A percentile compares a stretch with the other conserved stretches of the same genome.
These are phyloP conservation scores for Bembecia ichneumoniformis DNA, from an alignment of 2,888 invertebrate genomes.

Conservation along the genomic window DNA sequence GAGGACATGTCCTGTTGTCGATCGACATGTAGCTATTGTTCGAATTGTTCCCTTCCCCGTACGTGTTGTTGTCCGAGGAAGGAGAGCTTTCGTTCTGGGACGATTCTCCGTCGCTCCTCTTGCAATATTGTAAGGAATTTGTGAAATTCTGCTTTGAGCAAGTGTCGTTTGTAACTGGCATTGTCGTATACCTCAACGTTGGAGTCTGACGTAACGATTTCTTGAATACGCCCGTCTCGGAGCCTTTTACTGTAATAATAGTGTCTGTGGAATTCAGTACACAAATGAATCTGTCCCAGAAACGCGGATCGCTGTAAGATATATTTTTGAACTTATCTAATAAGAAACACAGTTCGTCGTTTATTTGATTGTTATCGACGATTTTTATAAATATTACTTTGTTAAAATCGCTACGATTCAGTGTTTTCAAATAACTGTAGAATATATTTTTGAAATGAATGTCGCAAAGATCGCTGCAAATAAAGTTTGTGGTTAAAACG, in stretches of 20 bases:
- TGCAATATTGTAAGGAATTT: constrained; percentile 63
- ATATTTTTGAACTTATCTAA: constrained; percentile 75
- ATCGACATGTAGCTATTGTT: constrained; percentile 80
- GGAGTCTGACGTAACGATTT: constrained; percentile 62
- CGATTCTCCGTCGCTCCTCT: constrained; percentile 60
- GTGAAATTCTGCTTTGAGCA: constrained; percentile 71
- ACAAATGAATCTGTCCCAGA: constrained; percentile 88
- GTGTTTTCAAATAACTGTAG: constrained; percentile 61
- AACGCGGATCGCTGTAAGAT: constrained; percentile 83
- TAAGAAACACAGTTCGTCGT: constrained; percentile 56
- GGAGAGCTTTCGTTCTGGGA: constrained; percentile 74
- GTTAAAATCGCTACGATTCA: constrained; percentile 59
- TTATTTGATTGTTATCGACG: constrained; percentile 62
- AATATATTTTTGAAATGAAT: constrained; percentile 66
- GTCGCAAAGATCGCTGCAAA: constrained; percentile 61
- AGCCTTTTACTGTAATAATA: constrained; percentile 62
- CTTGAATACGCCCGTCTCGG: constrained; percentile 65
- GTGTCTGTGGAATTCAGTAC: constrained; percentile 80
- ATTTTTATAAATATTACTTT: constrained; percentile 63
- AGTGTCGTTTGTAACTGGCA: constrained; percentile 66
- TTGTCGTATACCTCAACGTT: constrained; percentile 71
- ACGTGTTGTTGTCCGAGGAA: constrained; percentile 71
- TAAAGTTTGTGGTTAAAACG: constrained; percentile 74
- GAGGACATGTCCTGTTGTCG: constrained; percentile 69
- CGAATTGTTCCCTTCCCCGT: constrained; percentile 76